Base-by-base conservation (phyloP, 2,797 vertebrate genomes). In the Microctenopoma steveboyesi region DNA sequence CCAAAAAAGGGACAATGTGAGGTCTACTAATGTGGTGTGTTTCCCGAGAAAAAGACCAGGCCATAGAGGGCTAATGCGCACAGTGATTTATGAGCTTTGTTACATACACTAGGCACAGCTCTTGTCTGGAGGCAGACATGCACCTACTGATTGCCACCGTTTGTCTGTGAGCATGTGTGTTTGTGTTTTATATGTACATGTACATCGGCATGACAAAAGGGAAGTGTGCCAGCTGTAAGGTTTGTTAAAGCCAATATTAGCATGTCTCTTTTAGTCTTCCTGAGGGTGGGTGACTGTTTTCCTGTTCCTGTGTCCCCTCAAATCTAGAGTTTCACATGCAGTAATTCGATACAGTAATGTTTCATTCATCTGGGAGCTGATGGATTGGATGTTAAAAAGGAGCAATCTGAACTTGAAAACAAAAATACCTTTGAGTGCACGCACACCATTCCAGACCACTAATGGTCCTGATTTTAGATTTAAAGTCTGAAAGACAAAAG, bases 31-130 rank as follows among this genome's bases (percentile, higher is more conserved):
- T 22, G 22, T 22, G 22, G 22, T 22, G 22, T 22, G 22, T 22
- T 22, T 22, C 1, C 22, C 1, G 22, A 22, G 22, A 2, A 22
- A 22, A 22, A 22, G 22, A 22, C 22, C 22, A 22, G 22, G 22
- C 22, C 22, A 22, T 22, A 22, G 22, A 22, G 22, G 22, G 62
- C 47, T 72, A 76, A 64, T 73, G 77, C 75, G 74, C 56, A 59
- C 60, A 47, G 66, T 89, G 87, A 92, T 91, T 92, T 88, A 91
- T 85, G 83, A 81, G 66, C 78, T 71, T 52, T 40, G 35, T 64
- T 82, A 58, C 76, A 63, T 69, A 82, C 66, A 76, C 85, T 83
- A 54, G 78, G 78, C 86, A 82, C 71, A 75, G 71, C 84, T 90
- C 81, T 83, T 88, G 80, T 88, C 82, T 78, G 52, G 54, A 64